Evolutionary conservation across 2,888 invertebrate genomes (phyloP).

Genomic region (Synanthedon tipuliformis): DNA sequence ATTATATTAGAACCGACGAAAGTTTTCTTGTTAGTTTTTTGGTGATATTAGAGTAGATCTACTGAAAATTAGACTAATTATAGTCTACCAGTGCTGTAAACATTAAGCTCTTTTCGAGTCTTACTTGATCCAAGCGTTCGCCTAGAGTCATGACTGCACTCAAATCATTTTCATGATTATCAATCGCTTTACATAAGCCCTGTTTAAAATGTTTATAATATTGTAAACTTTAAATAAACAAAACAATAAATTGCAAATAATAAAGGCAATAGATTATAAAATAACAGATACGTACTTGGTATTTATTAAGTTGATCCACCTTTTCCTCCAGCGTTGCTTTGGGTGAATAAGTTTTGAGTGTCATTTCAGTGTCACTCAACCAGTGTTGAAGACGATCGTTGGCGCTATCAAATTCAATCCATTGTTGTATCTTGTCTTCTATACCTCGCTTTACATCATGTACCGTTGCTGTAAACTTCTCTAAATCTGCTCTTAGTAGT

Average conservation of each 20-base stretch:
- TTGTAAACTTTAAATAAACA: conserved; percentile 1
- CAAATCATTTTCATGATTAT: conserved; percentile 77
- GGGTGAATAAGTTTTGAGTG: conserved; percentile 85
- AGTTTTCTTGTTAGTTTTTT: conserved; percentile 7
- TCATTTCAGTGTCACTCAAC: conserved; percentile 87
- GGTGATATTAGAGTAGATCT: conserved; percentile 47
- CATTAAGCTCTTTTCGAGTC: conserved; percentile 38
- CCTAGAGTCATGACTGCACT: conserved; percentile 79
- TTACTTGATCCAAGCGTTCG: conserved; percentile 88
- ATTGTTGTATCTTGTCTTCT: conserved; percentile 87
- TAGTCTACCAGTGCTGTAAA: conserved; percentile 44
- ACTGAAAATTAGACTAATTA: conserved; percentile 57
- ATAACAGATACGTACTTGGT: conserved; percentile 75
- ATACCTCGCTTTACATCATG: conserved; percentile 83
- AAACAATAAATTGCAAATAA: background rate
- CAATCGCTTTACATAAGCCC: conserved; percentile 81
- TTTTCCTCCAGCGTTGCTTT: conserved; percentile 91
- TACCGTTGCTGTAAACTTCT: conserved; percentile 82
- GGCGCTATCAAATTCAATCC: conserved; percentile 91
- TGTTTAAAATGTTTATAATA: conserved; percentile 61
- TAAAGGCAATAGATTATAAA: background rate
- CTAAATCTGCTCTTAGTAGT: conserved; percentile 84
- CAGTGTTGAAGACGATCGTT: conserved; percentile 85
- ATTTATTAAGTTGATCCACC: conserved; percentile 88
- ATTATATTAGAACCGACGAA: background rate